A percentile compares a stretch with the other conserved stretches of the same genome.
Evolutionary conservation across 1,140 invertebrate genomes (phyloP).

Genomic region (Solen grandis): DNA sequence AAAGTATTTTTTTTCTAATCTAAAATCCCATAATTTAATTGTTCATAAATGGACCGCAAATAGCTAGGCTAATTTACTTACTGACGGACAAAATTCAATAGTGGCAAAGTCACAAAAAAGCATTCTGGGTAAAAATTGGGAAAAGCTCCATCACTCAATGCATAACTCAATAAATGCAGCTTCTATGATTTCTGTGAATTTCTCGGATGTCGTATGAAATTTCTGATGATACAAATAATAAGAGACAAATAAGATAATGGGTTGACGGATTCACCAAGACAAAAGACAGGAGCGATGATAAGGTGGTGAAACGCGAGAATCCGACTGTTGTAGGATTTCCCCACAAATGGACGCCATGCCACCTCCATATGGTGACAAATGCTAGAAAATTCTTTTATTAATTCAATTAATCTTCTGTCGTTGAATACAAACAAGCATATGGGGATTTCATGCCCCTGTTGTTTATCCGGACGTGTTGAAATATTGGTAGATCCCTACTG

Average conservation of each 20-base stretch:
- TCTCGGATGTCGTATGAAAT: slow-evolving; percentile 1
- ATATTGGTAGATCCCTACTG: no score
- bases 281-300: slow-evolving; percentile 33
- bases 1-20: background rate
- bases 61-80: slow-evolving; percentile 48
- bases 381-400: background rate
- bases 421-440: background rate
- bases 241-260: slow-evolving; percentile 53
- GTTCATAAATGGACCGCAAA: slow-evolving; percentile 13
- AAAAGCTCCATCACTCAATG: slow-evolving; percentile 8
- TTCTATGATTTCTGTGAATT: slow-evolving; percentile 33
- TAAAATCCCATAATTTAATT: slow-evolving; percentile 52
- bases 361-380: background rate
- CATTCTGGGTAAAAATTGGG: background rate
- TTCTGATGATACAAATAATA: slow-evolving; percentile 30
- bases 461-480: no score
- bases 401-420: background rate
- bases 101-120: slow-evolving; percentile 20
- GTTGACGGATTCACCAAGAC: slow-evolving; percentile 7
- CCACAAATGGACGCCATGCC: background rate
- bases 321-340: background rate
- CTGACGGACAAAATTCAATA: background rate
- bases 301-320: background rate
- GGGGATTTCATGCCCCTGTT: no score
- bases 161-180: slow-evolving; percentile 21